Evolutionary conservation across 2,888 invertebrate genomes (phyloP), one percentile per base, ranked within the genome.

Genomic region (Parochlus steinenii): DNA sequence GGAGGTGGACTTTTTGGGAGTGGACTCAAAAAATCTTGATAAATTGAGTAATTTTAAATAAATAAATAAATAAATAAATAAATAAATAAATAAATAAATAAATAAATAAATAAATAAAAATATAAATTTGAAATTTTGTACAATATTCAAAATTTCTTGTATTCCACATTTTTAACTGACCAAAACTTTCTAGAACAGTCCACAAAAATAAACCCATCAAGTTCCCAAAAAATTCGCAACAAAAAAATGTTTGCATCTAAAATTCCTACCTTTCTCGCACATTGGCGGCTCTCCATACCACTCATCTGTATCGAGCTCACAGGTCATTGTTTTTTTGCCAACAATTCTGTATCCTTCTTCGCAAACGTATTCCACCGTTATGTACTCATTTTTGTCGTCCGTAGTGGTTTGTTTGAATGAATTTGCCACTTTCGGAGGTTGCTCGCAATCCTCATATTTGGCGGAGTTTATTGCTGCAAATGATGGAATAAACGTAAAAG

Each of bases 201-300:
- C n/a, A 12, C 31, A 31, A 20, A 5, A 16, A 4, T 4, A 10
- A 17, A 31, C 6, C n/a, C 4, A 16, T 16, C 16, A 31, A 11
- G 5, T 14, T 23, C 7, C 8, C 6, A 15, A 24, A 16, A 4
- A n/a, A 33, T 12, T 33, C 17, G 12, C 10, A 34, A 16, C 14
- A n/a, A 15, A 22, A 18, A 5, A 6, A 16, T 16, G 34, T 8
- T 23, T 12, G 7, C 3, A 6, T 3, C n/a, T 26, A 22, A 11
- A 4, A 12, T 22, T 32, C 41, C 43, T 41, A 50, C 50, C 43
- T 43, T 37, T 35, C 39, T 42, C 41, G 43, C 58, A 58, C 3
- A 31, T 47, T 5, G 58, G 58, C 11, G 57, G 55, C 12, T 53
- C 50, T 1, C 43, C 45, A 33, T 49, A 45, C 58, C 58, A 58